Evolutionary conservation across 1,140 invertebrate genomes (phyloP), one percentile per base, ranked within the genome.

Genomic region (Hyposmocoma kahamanoa): DNA sequence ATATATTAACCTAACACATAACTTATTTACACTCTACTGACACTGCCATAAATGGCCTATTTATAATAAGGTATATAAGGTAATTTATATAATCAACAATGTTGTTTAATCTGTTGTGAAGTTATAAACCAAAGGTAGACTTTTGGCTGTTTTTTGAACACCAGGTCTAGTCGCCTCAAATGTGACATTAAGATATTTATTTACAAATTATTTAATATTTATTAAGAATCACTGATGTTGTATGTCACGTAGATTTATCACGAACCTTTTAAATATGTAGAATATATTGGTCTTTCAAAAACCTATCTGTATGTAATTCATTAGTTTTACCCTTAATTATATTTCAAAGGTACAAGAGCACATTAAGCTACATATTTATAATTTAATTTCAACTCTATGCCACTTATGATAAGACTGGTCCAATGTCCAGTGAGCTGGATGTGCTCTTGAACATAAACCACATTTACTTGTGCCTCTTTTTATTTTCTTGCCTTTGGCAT

Each of bases 21-120:
- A 49, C 30, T 47, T 47, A 46, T 52, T 43, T 20, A 46, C 50
- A 50, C 28, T 8, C 32, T 51, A 59, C 36, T 53, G 53, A 51
- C 71, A 77, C 71, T 79, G 75, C 73, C 73, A 72, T 46, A 47
- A 63, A 60, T 64, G 76, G 74, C 76, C 71, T 83, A 75, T 70
- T 68, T 67, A 67, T 66, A 49, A 53, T 42, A 60, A 49, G n/a
- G n/a, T n/a, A n/a, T 55, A 50, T 56, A 62, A 6, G 24, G 11
- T 11, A 28, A 28, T 28, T 28, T 28, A 32, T 47, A 17, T 50
- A 42, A 38, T 36, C 15, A 39, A 19, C 17, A 42, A 48, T 39
- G 42, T 47, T 45, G 49, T 44, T 34, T 42, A 50, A 44, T 21
- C 50, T 59, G 53, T 60, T 61, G 62, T 58, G 56, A 62, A 57